Evolutionary conservation across 92 coral and sea anemone species (phyloP), one percentile per base, ranked within the genome.

Genomic region (Scolanthus callimorphus): DNA sequence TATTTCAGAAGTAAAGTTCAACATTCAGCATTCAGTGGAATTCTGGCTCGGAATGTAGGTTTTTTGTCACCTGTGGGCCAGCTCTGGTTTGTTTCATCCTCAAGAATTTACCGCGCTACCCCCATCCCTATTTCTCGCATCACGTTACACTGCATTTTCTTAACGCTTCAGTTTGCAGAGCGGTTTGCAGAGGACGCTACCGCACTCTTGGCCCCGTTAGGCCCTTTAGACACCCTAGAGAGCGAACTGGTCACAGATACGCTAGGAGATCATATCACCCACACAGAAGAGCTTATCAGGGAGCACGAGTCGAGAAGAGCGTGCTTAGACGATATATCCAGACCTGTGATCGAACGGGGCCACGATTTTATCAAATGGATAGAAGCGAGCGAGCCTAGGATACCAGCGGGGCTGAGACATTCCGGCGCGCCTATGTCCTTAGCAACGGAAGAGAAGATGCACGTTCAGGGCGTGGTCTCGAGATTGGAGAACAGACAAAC

Each of bases 281-380:
- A 77, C 45, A 80, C 92, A 25, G 84, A 84, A 0, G 76, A 79
- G 20, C 84, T 76, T 51, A 51, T 89, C 39, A 71, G 72, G 8
- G 77, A 77, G 22, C 92, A 92, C 27, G 86, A 81, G 29, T 59
- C 82, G 12, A 68, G 59, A 38, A 80, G 90, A 20, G 50, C 73
- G 2, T 24, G 62, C 13, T 70, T 89, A 21, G 81, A 80, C 39
- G 62, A 63, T 29, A 74, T 81, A 11, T 72, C 81, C 9, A 59
- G 73, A 31, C 90, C 85, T 2, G 70, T 84, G 4, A 64, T 92
- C 24, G 65, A 75, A 39, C 60, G 71, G 56, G 98, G 98, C 15
- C 80, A 70, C 22, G 74, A 75, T 28, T 56, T 90, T 20, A 57
- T 92, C 4, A 62, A 64, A 34, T 64, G 72, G 64, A 73, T 92